Evolutionary conservation across 2,797 vertebrate species (phyloP), one percentile per base, ranked within the genome.

Genomic region (Salarias fasciatus): DNA sequence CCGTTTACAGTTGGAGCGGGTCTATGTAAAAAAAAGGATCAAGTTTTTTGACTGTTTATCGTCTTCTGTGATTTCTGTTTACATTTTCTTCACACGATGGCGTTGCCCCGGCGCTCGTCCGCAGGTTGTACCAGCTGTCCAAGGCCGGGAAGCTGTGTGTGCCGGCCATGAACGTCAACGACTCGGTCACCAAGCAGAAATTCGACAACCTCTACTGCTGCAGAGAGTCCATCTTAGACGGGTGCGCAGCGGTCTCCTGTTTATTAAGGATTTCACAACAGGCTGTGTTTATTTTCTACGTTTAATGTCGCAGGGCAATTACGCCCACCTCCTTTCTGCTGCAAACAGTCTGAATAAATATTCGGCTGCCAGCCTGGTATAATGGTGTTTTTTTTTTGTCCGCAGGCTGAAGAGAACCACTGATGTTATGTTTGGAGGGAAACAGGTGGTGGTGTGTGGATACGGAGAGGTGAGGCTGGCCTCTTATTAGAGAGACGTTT

Each of bases 131-230:
- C 88, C 96, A 98, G 85, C 79, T 98, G 43, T 98, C 96, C 54
- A 98, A 98, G 79, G 96, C 96, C 0, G 96, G 96, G n/a, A 98
- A 98, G 72, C 88, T 98, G 31, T 98, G 96, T 31, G 96, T 98
- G 41, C 96, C 97, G 3, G 97, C 97, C 61, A 98, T 98, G 97
- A 98, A 98, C 5, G 97, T 98, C 82, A 98, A 98, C 30, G 97
- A 98, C 85, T 98, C 97, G 0, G 97, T 98, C 60, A 98, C 96
- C 42, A 98, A 98, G 83, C 97, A 98, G 91, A 98, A 98, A 86
- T 98, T 98, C 74, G 97, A 98, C 90, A 98, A 98, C 89, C 93
- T 98, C 5, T 98, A 98, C 90, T 98, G 97, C 90, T 98, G 97
- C 92, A 89, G 97, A 38, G 97, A 98, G 85, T 98, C 97, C 63